A percentile compares a stretch with the other conserved stretches of the same genome.
phyloP scores from a whole-genome alignment of 1,140 invertebrate species.

The Drosophila pachea region DNA sequence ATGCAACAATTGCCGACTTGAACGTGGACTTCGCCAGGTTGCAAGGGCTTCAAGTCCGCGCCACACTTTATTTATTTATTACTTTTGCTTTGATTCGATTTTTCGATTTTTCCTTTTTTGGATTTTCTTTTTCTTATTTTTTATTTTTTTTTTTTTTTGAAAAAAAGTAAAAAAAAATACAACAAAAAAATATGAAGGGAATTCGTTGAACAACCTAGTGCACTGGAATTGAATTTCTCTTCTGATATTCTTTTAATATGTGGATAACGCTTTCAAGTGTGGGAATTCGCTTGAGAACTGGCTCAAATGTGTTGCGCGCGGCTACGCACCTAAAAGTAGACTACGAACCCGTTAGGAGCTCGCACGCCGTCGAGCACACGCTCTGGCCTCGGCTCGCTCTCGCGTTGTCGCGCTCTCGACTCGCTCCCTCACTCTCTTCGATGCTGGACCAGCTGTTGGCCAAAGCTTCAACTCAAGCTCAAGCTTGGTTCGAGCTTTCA shows the following conservation, averaged over 20 bases:
- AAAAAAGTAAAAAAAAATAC: constrained; percentile 24
- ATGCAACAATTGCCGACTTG: constrained; percentile 51
- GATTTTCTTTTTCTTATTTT: not conserved
- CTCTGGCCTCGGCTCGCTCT: constrained; percentile 8
- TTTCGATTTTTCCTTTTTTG: not conserved
- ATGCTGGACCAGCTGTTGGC: constrained; percentile 19
- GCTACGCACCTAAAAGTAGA: constrained; percentile 78
- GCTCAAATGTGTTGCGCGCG: constrained; percentile 51
- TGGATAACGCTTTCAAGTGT: constrained; percentile 21
- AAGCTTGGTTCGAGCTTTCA: constrained; percentile 10
- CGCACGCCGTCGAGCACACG: constrained; percentile 27
- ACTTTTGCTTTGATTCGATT: not conserved
- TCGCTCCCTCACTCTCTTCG: not conserved
- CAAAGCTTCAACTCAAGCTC: constrained; percentile 17
- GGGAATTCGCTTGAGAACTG: constrained; percentile 24
- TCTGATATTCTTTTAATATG: not conserved
- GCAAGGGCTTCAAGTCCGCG: constrained; percentile 13
- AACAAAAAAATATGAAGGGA: constrained; percentile 12
- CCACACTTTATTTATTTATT: constrained; percentile 11
- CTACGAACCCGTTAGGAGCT: constrained; percentile 60
- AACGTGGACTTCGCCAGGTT: constrained; percentile 14
- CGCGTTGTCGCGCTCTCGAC: not conserved
- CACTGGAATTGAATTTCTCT: constrained; percentile 1
- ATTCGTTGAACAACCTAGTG: constrained; percentile 15
- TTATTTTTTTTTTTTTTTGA: not conserved